Conservation (phyloP, 2,113 vertebrate genomes). For the Illadopsis cleaveri region DNA sequence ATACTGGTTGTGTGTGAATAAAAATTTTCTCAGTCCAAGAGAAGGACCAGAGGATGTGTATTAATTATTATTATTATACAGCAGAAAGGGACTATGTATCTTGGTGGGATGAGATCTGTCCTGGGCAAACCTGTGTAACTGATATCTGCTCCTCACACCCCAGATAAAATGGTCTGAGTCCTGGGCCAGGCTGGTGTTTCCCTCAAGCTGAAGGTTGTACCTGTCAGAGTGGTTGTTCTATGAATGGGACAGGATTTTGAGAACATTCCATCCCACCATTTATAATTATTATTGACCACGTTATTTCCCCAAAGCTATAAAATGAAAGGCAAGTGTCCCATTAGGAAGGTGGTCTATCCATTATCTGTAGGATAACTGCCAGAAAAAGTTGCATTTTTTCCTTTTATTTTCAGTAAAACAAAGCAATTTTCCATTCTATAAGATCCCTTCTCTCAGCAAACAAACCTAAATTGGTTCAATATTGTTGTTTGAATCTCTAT, state of each 20-base stretch:
- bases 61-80: neutral
- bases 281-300: neutral
- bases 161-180: neutral
- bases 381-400: neutral
- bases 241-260: neutral
- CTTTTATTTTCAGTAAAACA: neutral
- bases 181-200: neutral
- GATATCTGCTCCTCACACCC: neutral
- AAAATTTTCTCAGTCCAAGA: slow-evolving; percentile 33
- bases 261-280: neutral
- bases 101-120: neutral
- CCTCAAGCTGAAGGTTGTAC: neutral
- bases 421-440: neutral
- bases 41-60: neutral
- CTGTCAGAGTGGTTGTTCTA: neutral
- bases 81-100: neutral
- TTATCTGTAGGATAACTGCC: neutral
- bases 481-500: slow-evolving; percentile 19
- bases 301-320: neutral
- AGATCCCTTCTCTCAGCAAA: neutral
- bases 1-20: slow-evolving; percentile 21
- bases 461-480: neutral
- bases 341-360: neutral
- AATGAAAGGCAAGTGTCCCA: neutral
- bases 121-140: neutral